phyloP scores from a whole-genome alignment of 2,797 vertebrate species.

The Sebastes hubbsi region DNA sequence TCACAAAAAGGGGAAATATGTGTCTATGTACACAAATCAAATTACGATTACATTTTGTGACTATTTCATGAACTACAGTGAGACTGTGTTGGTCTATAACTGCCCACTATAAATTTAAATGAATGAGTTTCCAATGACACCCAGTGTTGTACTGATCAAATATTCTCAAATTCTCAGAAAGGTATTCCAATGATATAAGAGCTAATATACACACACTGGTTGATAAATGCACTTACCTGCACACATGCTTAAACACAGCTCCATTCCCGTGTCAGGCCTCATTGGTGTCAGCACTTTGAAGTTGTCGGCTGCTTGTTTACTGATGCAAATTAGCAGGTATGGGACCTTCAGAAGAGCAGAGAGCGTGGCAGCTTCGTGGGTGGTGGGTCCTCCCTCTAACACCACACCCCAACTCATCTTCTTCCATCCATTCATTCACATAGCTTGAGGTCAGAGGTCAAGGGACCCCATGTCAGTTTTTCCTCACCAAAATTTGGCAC shows the following conservation, averaged over 20 bases:
- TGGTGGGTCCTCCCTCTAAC: conserved; percentile 51
- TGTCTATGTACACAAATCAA: no score
- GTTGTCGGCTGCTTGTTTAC: conserved; percentile 77
- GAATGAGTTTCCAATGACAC: neutral
- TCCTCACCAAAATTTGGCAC: no score
- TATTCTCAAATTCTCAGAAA: neutral
- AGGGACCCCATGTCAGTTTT: no score
- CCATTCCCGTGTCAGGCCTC: conserved; percentile 69
- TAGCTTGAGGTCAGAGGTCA: no score
- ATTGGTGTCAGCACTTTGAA: conserved; percentile 80
- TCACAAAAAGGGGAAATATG: no score
- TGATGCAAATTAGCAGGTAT: conserved; percentile 83
- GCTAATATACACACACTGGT: neutral
- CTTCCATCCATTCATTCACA: neutral
- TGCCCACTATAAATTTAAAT: neutral
- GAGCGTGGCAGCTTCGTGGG: conserved; percentile 71
- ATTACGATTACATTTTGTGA: no score
- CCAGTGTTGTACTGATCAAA: neutral
- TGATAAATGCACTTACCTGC: conserved; percentile 30
- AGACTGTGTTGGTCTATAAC: neutral
- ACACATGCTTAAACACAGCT: conserved; percentile 54
- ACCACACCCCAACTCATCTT: conserved; percentile 23
- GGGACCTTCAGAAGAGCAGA: conserved; percentile 74
- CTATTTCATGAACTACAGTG: no score
- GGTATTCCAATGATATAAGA: neutral